Evolutionary conservation across 2,113 vertebrate genomes (phyloP).

Genomic region (Mobula birostris): DNA sequence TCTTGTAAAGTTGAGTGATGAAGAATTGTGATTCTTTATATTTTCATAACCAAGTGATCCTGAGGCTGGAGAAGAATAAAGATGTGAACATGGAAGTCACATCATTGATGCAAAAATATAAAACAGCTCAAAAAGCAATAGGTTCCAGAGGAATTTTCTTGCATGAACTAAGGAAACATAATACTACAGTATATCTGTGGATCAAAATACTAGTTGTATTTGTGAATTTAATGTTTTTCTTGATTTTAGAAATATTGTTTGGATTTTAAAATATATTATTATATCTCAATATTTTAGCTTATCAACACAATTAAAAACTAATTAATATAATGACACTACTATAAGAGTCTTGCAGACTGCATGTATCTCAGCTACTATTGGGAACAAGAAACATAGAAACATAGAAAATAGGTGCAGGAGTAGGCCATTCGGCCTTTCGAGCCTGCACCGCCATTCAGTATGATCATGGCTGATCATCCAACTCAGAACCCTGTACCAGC

Average conservation of each 20-base stretch:
- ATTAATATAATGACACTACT: neutral
- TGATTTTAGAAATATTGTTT: neutral
- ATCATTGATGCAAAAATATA: neutral
- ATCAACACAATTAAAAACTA: constrained; percentile 2
- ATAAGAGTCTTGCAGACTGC: neutral
- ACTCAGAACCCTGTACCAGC: too few relatives aligned
- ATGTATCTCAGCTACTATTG: neutral
- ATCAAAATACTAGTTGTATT: neutral
- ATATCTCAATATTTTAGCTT: neutral
- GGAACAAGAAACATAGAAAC: neutral
- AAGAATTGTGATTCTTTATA: neutral
- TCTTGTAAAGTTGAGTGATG: neutral
- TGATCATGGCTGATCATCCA: too few relatives aligned
- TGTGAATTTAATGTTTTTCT: neutral
- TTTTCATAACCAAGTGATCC: neutral
- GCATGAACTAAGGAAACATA: neutral
- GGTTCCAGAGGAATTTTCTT: neutral
- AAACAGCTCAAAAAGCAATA: neutral
- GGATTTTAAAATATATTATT: neutral
- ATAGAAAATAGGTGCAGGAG: too few relatives aligned
- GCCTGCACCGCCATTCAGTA: too few relatives aligned
- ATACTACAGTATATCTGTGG: neutral
- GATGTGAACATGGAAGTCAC: neutral
- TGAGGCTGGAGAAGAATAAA: neutral
- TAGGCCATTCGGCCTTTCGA: too few relatives aligned